Evolutionary conservation across 2,113 vertebrate species (phyloP).

Genomic region (Brachyhypopomus gauderio): DNA sequence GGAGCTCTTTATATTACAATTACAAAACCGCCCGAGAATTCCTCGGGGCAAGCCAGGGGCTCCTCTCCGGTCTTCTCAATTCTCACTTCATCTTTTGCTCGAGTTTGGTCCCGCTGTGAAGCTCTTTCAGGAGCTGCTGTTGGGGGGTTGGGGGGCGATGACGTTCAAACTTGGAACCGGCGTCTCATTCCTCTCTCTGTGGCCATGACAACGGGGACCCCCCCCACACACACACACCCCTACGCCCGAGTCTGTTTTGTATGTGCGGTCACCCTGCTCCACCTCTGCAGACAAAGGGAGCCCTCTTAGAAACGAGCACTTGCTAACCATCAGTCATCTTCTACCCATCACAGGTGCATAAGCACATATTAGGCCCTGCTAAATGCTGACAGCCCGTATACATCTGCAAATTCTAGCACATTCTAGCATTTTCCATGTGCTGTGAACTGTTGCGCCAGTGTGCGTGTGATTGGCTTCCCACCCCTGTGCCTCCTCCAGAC

Average conservation of each 20-base stretch:
- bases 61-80: neutral
- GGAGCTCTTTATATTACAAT: slow-evolving; percentile 10
- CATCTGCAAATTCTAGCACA: neutral
- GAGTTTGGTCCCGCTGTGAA: slow-evolving; percentile 55
- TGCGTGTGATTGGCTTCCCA: neutral
- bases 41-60: neutral
- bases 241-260: slow-evolving; percentile 5
- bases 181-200: slow-evolving; percentile 67
- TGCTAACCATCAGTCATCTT: slow-evolving; percentile 8
- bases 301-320: neutral
- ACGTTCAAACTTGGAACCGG: slow-evolving; percentile 54
- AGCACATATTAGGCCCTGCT: neutral
- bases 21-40: slow-evolving; percentile 14
- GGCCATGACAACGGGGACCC: slow-evolving; percentile 60
- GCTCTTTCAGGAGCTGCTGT: slow-evolving; percentile 50
- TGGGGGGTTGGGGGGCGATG: slow-evolving; percentile 18
- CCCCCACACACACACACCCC: no score
- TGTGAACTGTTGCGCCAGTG: neutral
- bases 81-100: neutral
- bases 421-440: neutral
- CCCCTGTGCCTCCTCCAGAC: slow-evolving; percentile 75
- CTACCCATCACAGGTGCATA: neutral
- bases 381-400: no score
- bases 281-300: slow-evolving; percentile 25
- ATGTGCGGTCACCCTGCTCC: slow-evolving; percentile 7